These are phyloP conservation scores for Boleophthalmus pectinirostris DNA, from an alignment of 2,113 vertebrate genomes.

Conservation along the genomic window DNA sequence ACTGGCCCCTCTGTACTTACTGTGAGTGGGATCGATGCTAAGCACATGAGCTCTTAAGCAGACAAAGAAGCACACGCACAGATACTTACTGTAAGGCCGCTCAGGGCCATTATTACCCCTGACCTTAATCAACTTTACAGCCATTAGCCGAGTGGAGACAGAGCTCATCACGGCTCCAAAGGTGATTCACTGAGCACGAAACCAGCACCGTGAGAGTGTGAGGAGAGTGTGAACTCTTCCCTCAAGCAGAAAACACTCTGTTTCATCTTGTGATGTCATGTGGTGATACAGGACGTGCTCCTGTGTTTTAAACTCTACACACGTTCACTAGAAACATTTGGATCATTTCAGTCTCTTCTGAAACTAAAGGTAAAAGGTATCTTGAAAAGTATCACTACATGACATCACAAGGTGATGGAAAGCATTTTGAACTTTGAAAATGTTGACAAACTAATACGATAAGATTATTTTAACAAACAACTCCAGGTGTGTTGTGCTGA, in stretches of 20 bases:
- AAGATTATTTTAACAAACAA: too few species aligned
- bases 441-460: too few species aligned
- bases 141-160: constrained; percentile 51
- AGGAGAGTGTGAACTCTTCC: background rate
- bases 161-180: constrained; percentile 44
- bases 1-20: constrained; percentile 50
- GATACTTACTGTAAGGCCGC: constrained; percentile 59
- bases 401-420: too few species aligned
- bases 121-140: constrained; percentile 64
- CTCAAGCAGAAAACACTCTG: too few species aligned
- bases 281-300: too few species aligned
- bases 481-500: background rate
- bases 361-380: too few species aligned
- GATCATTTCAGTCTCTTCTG: too few species aligned
- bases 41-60: constrained; percentile 45
- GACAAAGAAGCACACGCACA: constrained; percentile 25
- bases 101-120: constrained; percentile 40
- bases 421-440: too few species aligned
- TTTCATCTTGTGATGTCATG: too few species aligned
- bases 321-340: too few species aligned
- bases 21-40: constrained; percentile 67
- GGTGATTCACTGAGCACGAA: constrained; percentile 25
- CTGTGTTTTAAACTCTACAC: too few species aligned
- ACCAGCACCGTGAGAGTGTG: constrained; percentile 8
- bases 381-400: too few species aligned